Percentiles rank a stretch among this genome's conserved stretches.
Evolutionary conservation across 2,888 invertebrate species (phyloP).

Genomic region (Drosophila pseudotalamancana): DNA sequence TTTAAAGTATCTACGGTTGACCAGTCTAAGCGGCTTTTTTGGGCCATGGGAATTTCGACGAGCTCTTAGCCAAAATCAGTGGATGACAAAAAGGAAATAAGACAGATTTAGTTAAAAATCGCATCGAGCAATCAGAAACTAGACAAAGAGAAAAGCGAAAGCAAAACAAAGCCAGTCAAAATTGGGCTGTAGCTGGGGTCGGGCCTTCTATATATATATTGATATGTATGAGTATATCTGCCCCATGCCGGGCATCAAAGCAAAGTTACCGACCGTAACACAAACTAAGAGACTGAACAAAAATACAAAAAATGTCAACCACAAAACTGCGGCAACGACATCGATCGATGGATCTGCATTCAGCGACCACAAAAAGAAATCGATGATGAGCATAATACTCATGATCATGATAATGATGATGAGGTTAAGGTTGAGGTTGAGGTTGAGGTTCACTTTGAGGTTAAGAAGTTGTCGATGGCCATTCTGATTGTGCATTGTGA

Average conservation of each 20-base stretch:
- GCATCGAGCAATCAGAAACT: constrained; percentile 45
- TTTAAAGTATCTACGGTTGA: constrained; percentile 29
- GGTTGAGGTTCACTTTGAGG: constrained; percentile 11
- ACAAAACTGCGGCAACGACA: constrained; percentile 59
- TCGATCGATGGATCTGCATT: constrained; percentile 61
- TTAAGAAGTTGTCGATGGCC: constrained; percentile 35
- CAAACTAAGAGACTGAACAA: constrained; percentile 6
- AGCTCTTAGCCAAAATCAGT: constrained; percentile 15
- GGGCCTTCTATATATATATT: constrained; percentile 3
- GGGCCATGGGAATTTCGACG: constrained; percentile 14
- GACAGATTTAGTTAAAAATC: constrained; percentile 49
- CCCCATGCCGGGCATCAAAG: constrained; percentile 62
- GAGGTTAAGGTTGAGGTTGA: not conserved
- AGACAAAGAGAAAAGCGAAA: constrained; percentile 21
- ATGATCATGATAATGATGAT: constrained; percentile 33
- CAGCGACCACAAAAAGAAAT: constrained; percentile 58
- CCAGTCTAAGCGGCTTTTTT: constrained; percentile 31
- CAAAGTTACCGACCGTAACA: constrained; percentile 67
- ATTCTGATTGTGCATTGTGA: constrained; percentile 57
- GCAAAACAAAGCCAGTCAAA: constrained; percentile 41
- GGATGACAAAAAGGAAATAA: constrained; percentile 14
- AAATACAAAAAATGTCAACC: constrained; percentile 66
- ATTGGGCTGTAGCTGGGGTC: constrained; percentile 31
- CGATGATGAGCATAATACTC: constrained; percentile 32
- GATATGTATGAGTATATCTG: constrained; percentile 8